Base-by-base conservation (phyloP, 2,797 vertebrate species). In the Poecilia gillii region DNA sequence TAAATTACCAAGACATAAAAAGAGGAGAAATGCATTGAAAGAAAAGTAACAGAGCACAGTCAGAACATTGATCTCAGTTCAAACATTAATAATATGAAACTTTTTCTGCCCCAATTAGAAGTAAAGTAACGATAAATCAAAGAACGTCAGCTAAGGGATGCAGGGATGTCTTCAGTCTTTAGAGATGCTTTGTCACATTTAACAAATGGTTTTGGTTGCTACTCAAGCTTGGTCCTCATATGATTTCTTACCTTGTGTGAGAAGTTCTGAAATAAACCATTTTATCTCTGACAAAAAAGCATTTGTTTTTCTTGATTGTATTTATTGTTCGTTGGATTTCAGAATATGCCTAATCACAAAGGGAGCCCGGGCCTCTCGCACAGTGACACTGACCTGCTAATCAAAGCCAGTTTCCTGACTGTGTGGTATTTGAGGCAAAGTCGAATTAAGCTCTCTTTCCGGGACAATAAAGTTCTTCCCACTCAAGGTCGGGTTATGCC, bases 391-490 rank as follows among this genome's bases (percentile, higher is more conserved):
- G 92, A 94, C 91, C 93, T 81, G 83, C 90, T 95, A 95, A 95
- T 95, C 94, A 95, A 91, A 51, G 75, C 84, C 91, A 90, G 89
- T 87, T 94, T 91, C 89, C 90, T 92, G 74, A 77, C 80, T 93
- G 93, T 88, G 90, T 94, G 92, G 95, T 94, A 96, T 96, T 97
- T 92, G 94, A 94, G 94, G 95, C 93, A 91, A 91, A 87, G 93
- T 93, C 88, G 92, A 95, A 96, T 96, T 96, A 96, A 92, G 88
- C 89, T 92, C 89, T 92, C 96, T 95, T 97, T 96, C 95, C 93
- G 85, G 95, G 94, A 96, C 96, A 96, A 96, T 96, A 96, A 96
- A 95, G 94, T 95, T 95, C 95, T 96, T 95, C 93, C 86, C 95
- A 95, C 85, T 92, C 93, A 94, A 96, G 96, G 94, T 96, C 95